Base-by-base conservation (phyloP, 2,888 invertebrate genomes). In the Ennomos quercinarius region DNA sequence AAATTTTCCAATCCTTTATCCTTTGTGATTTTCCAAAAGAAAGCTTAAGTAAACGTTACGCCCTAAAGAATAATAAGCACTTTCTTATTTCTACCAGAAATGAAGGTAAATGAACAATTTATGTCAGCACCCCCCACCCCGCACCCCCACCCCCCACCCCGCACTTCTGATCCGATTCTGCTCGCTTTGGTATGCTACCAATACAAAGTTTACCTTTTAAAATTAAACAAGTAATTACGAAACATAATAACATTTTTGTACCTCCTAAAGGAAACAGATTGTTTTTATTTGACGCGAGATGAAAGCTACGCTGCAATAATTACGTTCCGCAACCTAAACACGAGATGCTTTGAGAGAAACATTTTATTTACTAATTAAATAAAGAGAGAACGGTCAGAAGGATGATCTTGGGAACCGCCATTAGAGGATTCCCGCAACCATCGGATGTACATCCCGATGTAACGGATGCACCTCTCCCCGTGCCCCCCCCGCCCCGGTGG, bases 301-400 rank as follows among this genome's bases (percentile, higher is more conserved):
- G 39, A 47, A 54, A 54, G 27, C 27, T 10, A 27, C 37, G 27
- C 38, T 12, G 27, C 17, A 34, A 34, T 54, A 41, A 54, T 54
- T 46, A 54, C 9, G 48, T 42, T 55, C 47, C 11, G 27, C 9
- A 13, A 48, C 10, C 27, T 39, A 43, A 43, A 38, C 43, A 34
- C 27, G 12, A 47, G 34, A 27, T 9, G 11, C 38, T 48, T 38
- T 27, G 43, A 42, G 48, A 4, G 34, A 10, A 47, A 48, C 13
- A 36, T n/a, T 34, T 13, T 36, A 13, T 17, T 27, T 38, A 42
- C 27, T 11, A 6, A 49, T 27, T 34, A 38, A 38, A 39, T 9
- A 13, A 39, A 48, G 27, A 27, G 27, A 6, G 27, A 27, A 36
- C 27, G 54, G 40, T 46, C 45, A 42, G 46, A 38, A 38, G 47